A percentile compares a stretch with the other conserved stretches of the same genome.
Evolutionary conservation across 2,113 vertebrate species (phyloP).

Genomic region (Phycodurus eques): DNA sequence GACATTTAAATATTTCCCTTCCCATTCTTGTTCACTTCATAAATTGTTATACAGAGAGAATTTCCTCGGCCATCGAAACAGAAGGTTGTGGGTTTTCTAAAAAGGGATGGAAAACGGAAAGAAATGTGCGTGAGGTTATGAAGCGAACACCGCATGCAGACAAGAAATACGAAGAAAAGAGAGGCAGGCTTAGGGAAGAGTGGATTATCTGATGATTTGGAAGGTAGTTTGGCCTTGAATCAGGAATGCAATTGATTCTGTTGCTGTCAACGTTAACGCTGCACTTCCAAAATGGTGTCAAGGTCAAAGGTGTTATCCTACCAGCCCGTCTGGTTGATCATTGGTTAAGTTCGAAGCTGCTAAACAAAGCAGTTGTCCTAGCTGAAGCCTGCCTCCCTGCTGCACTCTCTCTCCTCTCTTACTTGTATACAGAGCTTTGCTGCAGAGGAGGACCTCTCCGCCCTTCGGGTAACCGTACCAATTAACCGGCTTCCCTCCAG

Average conservation of each 20-base stretch:
- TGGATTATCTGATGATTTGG: not conserved
- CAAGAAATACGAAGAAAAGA: conserved; percentile 18
- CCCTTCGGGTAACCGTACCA: conserved; percentile 66
- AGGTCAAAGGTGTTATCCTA: not conserved
- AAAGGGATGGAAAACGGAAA: not conserved
- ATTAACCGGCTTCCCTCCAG: conserved; percentile 84
- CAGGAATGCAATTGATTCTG: not conserved
- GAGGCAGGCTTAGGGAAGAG: conserved; percentile 25
- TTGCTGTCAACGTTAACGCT: not conserved
- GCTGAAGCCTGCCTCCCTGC: conserved; percentile 18
- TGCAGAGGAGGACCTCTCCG: conserved; percentile 22
- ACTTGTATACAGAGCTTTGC: conserved; percentile 33
- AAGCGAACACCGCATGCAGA: conserved; percentile 6
- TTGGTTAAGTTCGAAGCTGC: not conserved
- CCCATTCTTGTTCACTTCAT: too few species aligned
- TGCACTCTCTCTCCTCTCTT: conserved; percentile 14
- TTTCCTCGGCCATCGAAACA: too few species aligned
- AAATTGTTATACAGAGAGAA: too few species aligned
- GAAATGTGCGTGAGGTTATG: not conserved
- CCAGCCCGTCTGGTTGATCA: not conserved
- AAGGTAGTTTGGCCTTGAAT: not conserved
- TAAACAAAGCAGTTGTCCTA: not conserved
- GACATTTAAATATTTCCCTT: too few species aligned
- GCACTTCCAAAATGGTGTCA: not conserved
- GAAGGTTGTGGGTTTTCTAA: too few species aligned